Conservation (phyloP, 2,888 invertebrate species). For the Nycteola revayana region DNA sequence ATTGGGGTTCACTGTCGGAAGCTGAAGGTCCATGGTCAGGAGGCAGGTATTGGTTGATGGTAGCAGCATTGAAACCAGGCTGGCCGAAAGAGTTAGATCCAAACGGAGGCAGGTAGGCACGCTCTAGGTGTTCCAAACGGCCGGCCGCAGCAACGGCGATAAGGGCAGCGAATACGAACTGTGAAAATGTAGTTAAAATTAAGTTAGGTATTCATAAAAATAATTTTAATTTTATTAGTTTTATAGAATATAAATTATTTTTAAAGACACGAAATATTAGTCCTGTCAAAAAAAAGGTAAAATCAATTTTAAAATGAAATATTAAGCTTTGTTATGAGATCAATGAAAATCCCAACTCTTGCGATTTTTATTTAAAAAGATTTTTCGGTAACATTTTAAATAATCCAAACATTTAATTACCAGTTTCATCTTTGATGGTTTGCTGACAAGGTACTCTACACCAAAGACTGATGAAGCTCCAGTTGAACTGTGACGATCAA, state of each 20-base stretch:
- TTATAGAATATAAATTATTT: too few species aligned
- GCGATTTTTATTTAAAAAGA: too few species aligned
- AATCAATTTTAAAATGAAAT: too few species aligned
- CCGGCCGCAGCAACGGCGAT: constrained; percentile 61
- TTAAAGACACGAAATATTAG: too few species aligned
- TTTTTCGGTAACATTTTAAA: too few species aligned
- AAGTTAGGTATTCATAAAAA: too few species aligned
- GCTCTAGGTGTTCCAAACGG: constrained; percentile 68
- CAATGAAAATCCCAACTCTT: too few species aligned
- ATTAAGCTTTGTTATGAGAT: too few species aligned
- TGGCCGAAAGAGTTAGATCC: neutral
- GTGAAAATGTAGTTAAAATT: too few species aligned
- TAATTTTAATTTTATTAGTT: too few species aligned
- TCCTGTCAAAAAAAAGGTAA: too few species aligned
- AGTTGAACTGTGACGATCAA: constrained; percentile 47
- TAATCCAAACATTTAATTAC: constrained; percentile 50
- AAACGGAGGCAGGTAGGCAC: constrained; percentile 65
- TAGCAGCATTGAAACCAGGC: constrained; percentile 34
- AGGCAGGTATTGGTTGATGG: constrained; percentile 68
- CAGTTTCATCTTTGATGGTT: constrained; percentile 65
- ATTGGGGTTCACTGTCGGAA: constrained; percentile 21
- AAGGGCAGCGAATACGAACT: constrained; percentile 64
- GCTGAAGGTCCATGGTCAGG: constrained; percentile 55
- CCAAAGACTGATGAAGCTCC: constrained; percentile 40
- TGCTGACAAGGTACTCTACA: constrained; percentile 21